Evolutionary conservation across 23 tunicate species (phyloP).

Genomic region (Styela plicata): DNA sequence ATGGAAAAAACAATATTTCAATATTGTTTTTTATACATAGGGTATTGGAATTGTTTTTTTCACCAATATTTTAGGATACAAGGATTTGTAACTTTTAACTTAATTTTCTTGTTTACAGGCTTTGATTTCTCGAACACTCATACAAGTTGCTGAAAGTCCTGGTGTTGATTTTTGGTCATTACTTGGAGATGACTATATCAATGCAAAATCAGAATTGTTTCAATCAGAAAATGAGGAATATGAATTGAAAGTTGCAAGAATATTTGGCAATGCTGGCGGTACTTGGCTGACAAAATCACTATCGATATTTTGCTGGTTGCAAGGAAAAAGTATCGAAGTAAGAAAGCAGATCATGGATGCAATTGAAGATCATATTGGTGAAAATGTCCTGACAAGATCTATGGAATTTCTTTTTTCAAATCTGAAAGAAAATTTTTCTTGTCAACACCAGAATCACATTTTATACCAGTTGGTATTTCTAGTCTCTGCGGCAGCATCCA

Average conservation of each 20-base stretch:
- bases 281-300: not conserved
- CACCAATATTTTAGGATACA: not conserved
- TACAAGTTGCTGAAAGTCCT: not conserved
- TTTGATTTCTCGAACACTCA: not conserved
- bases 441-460: constrained; percentile 2
- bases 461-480: constrained; percentile 5
- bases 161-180: constrained; percentile 8
- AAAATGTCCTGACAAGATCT: not conserved
- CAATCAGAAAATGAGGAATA: not conserved
- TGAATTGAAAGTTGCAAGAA: not conserved
- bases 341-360: not conserved
- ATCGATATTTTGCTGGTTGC: not conserved
- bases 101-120: not conserved
- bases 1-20: no score
- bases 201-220: constrained; percentile 11
- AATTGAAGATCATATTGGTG: not conserved
- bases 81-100: not conserved
- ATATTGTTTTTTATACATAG: no score
- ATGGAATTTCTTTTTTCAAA: not conserved
- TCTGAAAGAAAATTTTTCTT: not conserved
- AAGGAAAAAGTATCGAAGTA: not conserved
- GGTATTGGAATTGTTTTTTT: not conserved
- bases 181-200: constrained; percentile 10
- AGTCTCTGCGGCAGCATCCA: not conserved
- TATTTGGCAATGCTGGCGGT: not conserved